These are phyloP conservation scores for Eumaeus atala DNA, from an alignment of 1,140 invertebrate genomes.

Conservation along the genomic window DNA sequence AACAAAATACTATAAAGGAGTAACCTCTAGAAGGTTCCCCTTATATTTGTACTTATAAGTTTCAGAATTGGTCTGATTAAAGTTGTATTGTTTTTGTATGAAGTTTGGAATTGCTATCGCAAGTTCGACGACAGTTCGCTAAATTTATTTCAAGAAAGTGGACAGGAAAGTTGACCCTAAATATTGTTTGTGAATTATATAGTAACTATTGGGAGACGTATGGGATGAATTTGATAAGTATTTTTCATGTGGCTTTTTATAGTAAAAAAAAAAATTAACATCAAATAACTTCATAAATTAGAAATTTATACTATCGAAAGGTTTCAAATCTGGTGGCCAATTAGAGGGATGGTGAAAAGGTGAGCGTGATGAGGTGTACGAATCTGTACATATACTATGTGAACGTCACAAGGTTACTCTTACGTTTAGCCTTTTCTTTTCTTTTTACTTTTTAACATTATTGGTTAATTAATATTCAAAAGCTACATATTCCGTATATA, in stretches of 20 bases:
- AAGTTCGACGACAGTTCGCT: background rate
- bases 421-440: too few species aligned
- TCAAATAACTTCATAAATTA: background rate
- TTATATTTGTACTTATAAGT: too few species aligned
- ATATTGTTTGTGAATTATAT: background rate
- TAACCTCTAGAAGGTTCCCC: too few species aligned
- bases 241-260: background rate
- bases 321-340: too few species aligned
- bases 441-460: too few species aligned
- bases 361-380: too few species aligned
- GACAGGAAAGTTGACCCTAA: background rate
- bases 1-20: too few species aligned
- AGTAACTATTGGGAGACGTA: background rate
- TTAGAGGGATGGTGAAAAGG: too few species aligned
- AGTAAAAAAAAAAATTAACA: background rate
- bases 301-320: background rate
- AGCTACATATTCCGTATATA: too few species aligned
- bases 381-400: too few species aligned
- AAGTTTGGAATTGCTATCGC: conserved; percentile 2
- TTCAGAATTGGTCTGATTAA: background rate
- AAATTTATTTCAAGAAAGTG: background rate
- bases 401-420: too few species aligned
- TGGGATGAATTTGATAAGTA: background rate
- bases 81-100: conserved; percentile 3
- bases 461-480: too few species aligned